Percentiles rank a stretch among this genome's conserved stretches.
Evolutionary conservation across 2,888 invertebrate species (phyloP).

Genomic region (Oligia latruncula): DNA sequence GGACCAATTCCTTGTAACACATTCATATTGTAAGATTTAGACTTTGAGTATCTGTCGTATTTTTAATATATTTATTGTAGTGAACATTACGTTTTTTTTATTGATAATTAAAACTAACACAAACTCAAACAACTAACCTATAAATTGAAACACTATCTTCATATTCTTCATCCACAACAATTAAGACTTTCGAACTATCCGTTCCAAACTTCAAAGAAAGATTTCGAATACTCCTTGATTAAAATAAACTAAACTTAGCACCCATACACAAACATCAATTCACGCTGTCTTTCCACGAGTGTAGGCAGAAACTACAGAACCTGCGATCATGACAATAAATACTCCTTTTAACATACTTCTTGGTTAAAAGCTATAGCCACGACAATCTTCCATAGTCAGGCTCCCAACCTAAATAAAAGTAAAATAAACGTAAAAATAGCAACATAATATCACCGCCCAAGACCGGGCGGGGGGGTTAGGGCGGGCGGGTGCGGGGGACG

Average conservation of each 20-base stretch:
- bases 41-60: no score
- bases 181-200: not conserved
- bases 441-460: conserved; percentile 78
- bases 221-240: not conserved
- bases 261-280: not conserved
- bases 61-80: no score
- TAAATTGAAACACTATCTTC: conserved; percentile 1
- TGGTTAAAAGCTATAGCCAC: conserved; percentile 16
- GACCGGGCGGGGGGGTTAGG: conserved; percentile 68
- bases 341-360: not conserved
- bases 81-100: no score
- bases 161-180: not conserved
- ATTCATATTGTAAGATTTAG: no score
- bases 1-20: no score
- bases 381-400: conserved; percentile 51
- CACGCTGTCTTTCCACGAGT: not conserved
- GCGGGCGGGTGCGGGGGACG: conserved; percentile 58
- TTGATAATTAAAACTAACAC: not conserved
- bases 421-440: conserved; percentile 84
- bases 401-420: conserved; percentile 73
- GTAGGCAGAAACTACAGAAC: not conserved
- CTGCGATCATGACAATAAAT: no score
- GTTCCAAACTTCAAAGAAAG: not conserved
- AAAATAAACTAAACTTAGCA: not conserved
- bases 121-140: not conserved